Conservation (phyloP, 2,797 vertebrate genomes). For the Epinephelus awoara region DNA sequence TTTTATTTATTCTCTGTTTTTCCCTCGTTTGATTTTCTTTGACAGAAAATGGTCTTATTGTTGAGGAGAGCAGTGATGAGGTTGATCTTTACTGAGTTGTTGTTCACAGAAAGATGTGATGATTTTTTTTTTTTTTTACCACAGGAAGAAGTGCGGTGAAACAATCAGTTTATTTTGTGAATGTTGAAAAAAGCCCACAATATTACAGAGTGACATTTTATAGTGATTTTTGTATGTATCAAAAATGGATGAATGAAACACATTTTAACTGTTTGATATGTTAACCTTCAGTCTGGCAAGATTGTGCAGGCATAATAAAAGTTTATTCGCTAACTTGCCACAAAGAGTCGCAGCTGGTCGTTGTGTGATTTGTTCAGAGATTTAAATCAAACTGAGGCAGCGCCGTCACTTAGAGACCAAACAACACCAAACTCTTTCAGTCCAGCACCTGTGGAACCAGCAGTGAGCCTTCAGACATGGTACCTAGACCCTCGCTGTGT, state of each 20-base stretch:
- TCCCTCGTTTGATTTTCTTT: slow-evolving; percentile 66
- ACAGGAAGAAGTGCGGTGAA: slow-evolving; percentile 41
- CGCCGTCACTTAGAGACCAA: too few species aligned
- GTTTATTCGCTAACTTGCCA: slow-evolving; percentile 76
- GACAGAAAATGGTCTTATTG: slow-evolving; percentile 78
- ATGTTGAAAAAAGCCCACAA: slow-evolving; percentile 64
- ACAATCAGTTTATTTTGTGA: slow-evolving; percentile 62
- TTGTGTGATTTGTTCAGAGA: background rate
- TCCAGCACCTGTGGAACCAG: too few species aligned
- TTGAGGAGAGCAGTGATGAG: slow-evolving; percentile 41
- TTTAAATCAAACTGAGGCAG: background rate
- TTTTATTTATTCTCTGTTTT: slow-evolving; percentile 80
- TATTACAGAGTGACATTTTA: slow-evolving; percentile 82
- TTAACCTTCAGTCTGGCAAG: slow-evolving; percentile 78
- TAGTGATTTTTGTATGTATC: slow-evolving; percentile 86
- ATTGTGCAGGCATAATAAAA: slow-evolving; percentile 85
- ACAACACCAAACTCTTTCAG: too few species aligned
- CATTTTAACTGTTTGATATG: slow-evolving; percentile 78
- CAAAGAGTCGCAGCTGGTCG: slow-evolving; percentile 11
- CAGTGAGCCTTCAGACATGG: too few species aligned
- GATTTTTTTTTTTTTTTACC: slow-evolving; percentile 52
- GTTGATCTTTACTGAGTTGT: background rate
- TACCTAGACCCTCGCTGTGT: too few species aligned
- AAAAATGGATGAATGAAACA: slow-evolving; percentile 65
- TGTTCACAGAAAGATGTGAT: slow-evolving; percentile 15